Conservation (phyloP, 30 jellyfish, hydroid and myxozoan genomes). For the Phacellophora camtschatica region DNA sequence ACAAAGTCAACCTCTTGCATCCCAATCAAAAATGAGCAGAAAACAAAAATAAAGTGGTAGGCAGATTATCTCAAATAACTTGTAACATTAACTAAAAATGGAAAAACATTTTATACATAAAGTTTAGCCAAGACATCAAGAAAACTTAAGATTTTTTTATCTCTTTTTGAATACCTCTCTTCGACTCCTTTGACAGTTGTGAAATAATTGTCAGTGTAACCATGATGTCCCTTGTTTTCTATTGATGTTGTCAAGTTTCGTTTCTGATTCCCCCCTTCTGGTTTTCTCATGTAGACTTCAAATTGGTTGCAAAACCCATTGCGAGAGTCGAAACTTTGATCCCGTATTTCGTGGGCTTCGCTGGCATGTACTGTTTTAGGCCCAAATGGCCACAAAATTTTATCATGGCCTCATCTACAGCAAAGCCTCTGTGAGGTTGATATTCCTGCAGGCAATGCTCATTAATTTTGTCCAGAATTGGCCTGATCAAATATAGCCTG, state of each 20-base stretch:
- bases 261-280: not conserved
- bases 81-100: too few relatives aligned
- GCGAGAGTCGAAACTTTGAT: slow-evolving; percentile 6
- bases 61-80: too few relatives aligned
- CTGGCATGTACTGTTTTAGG: slow-evolving; percentile 28
- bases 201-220: slow-evolving; percentile 16
- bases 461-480: not conserved
- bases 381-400: not conserved
- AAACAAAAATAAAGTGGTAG: too few relatives aligned
- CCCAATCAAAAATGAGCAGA: too few relatives aligned
- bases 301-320: not conserved
- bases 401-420: slow-evolving; percentile 23
- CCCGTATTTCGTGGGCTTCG: slow-evolving; percentile 23
- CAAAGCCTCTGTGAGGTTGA: not conserved
- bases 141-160: too few relatives aligned
- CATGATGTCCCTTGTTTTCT: not conserved
- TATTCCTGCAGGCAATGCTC: not conserved
- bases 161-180: too few relatives aligned
- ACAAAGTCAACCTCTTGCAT: too few relatives aligned
- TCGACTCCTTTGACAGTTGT: slow-evolving; percentile 7
- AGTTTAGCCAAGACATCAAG: too few relatives aligned
- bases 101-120: too few relatives aligned
- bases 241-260: not conserved
- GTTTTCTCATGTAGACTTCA: not conserved
- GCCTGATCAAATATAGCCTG: not conserved